phyloP scores from a whole-genome alignment of 2,888 invertebrate species.

The Leptarthrus brevirostris region DNA sequence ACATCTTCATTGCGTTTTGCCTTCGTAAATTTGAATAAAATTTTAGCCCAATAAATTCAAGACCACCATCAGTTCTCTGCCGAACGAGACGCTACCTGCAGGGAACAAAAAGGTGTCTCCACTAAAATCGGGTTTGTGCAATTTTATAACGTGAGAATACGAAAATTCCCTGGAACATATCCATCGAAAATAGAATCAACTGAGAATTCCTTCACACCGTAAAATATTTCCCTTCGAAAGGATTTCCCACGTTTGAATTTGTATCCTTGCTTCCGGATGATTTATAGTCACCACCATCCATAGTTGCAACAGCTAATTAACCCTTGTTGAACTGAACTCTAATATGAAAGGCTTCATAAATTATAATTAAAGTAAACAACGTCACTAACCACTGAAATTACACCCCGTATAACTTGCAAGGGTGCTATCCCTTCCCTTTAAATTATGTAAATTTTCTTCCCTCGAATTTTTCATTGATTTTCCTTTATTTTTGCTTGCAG shows the following conservation, averaged over 20 bases:
- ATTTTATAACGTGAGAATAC: not conserved
- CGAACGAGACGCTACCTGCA: not conserved
- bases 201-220: not conserved
- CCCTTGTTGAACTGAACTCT: slow-evolving; percentile 1
- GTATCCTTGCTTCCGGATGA: not conserved
- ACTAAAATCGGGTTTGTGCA: slow-evolving; percentile 7
- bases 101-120: slow-evolving; percentile 4
- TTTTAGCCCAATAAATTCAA: no score
- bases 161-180: not conserved
- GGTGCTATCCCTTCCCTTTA: not conserved
- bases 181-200: no score
- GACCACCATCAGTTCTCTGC: not conserved
- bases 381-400: no score
- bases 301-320: not conserved
- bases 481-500: slow-evolving; percentile 7
- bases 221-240: not conserved
- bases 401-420: no score
- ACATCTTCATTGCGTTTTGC: no score
- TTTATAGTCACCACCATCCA: no score
- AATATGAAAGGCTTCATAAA: slow-evolving; percentile 1
- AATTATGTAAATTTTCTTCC: not conserved
- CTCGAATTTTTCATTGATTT: not conserved
- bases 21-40: no score
- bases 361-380: slow-evolving; percentile 6
- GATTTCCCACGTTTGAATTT: not conserved